Evolutionary conservation across 2,113 vertebrate genomes (phyloP).

Genomic region (Sardina pilchardus): DNA sequence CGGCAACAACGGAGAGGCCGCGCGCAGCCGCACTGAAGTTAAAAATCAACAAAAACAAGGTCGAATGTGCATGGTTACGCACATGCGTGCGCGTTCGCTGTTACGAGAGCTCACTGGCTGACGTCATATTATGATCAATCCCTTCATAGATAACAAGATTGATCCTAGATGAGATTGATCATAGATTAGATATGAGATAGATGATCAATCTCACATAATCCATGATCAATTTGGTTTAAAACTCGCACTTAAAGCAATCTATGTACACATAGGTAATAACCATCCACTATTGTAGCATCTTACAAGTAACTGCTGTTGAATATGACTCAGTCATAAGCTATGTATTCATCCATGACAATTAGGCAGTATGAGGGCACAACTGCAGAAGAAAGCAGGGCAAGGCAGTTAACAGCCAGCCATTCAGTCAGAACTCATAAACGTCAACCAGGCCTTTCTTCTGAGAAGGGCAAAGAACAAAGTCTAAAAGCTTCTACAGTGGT

Average conservation of each 20-base stretch:
- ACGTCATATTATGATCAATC: conserved; percentile 18
- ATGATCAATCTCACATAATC: too few relatives aligned
- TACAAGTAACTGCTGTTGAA: neutral
- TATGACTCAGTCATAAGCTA: neutral
- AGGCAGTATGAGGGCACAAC: neutral
- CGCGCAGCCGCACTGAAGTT: conserved; percentile 71
- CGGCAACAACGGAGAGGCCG: conserved; percentile 55
- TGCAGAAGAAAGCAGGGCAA: neutral
- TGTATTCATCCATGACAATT: neutral
- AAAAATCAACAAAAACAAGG: conserved; percentile 74
- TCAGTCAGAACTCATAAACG: neutral
- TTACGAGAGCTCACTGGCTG: neutral
- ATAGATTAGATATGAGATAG: too few relatives aligned
- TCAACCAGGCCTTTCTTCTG: neutral
- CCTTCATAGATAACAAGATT: too few relatives aligned
- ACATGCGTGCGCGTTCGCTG: conserved; percentile 53
- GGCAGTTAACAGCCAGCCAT: neutral
- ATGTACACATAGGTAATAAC: neutral
- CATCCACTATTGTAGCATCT: neutral
- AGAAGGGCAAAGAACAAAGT: neutral
- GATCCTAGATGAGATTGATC: too few relatives aligned
- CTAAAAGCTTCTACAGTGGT: neutral
- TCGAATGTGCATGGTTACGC: conserved; percentile 47
- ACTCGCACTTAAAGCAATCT: neutral
- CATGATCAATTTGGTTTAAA: too few relatives aligned